Conservation (phyloP, 2,797 vertebrate species). For the Dendrocincla tyrannina region DNA sequence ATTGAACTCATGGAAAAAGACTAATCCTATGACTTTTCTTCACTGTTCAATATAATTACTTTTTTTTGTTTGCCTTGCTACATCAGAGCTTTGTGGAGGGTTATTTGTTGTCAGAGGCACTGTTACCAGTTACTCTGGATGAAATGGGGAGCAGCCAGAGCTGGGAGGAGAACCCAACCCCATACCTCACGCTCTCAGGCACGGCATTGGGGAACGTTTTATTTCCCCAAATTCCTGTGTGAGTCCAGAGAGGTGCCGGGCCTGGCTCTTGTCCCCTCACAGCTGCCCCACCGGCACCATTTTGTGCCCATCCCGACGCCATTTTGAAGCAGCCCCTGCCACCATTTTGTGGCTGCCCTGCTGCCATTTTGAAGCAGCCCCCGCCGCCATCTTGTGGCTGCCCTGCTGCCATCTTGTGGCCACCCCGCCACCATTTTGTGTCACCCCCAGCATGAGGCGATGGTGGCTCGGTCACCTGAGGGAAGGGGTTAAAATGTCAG, state of each 20-base stretch:
- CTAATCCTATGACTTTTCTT: background rate
- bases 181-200: rapidly evolving
- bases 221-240: rapidly evolving
- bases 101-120: background rate
- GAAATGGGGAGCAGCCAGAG: background rate
- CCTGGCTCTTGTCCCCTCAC: rapidly evolving
- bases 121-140: background rate
- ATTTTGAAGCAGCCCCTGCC: no score
- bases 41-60: background rate
- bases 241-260: rapidly evolving
- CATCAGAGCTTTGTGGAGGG: background rate
- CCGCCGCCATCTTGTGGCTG: no score
- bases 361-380: no score
- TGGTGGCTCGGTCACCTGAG: rapidly evolving
- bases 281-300: rapidly evolving
- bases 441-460: no score
- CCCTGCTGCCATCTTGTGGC: background rate
- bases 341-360: background rate
- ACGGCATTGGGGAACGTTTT: rapidly evolving
- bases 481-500: rapidly evolving
- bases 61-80: background rate
- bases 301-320: no score
- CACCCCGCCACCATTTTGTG: no score
- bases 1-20: background rate
- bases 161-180: rapidly evolving